Percentiles rank a stretch among this genome's conserved stretches.
Conservation (phyloP, 2,888 invertebrate genomes). For the Cheiracanthium punctorium region DNA sequence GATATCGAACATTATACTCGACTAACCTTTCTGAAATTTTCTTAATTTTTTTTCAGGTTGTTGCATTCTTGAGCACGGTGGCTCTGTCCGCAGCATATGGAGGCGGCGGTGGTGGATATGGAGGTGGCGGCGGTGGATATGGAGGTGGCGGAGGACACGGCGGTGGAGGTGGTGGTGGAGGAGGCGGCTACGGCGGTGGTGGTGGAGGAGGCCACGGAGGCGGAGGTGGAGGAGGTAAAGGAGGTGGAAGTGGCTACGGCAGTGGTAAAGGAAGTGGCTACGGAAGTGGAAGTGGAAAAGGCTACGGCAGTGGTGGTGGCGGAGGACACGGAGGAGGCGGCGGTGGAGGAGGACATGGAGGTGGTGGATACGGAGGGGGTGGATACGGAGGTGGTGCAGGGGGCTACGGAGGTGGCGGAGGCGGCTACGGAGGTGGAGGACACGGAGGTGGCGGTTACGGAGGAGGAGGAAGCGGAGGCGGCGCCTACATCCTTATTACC, state of each 20-base stretch:
- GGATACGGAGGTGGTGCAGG: conserved; percentile 19
- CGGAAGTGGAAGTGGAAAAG: not conserved
- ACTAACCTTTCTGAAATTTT: no score
- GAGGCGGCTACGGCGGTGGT: not conserved
- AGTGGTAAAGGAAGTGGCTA: not conserved
- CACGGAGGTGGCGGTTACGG: not conserved
- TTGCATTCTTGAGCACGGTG: not conserved
- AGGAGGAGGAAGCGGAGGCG: not conserved
- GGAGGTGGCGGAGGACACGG: not conserved
- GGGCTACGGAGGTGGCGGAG: not conserved
- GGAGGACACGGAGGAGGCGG: not conserved
- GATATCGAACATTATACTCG: no score
- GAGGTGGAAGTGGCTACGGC: not conserved
- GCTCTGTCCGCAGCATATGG: not conserved
- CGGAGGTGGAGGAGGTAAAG: not conserved
- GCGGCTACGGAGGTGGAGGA: not conserved
- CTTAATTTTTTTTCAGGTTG: not conserved
- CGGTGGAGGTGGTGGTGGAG: conserved; percentile 5
- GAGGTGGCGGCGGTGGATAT: not conserved
- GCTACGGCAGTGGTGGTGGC: not conserved
- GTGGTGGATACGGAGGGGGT: not conserved
- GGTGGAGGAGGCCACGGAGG: not conserved
- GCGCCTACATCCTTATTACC: no score
- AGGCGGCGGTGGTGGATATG: not conserved
- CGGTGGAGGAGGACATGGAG: not conserved